Percentiles rank a stretch among this genome's conserved stretches.
These are phyloP conservation scores for Rhadinocentrus ornatus DNA, from an alignment of 2,797 vertebrate genomes.

Conservation along the genomic window DNA sequence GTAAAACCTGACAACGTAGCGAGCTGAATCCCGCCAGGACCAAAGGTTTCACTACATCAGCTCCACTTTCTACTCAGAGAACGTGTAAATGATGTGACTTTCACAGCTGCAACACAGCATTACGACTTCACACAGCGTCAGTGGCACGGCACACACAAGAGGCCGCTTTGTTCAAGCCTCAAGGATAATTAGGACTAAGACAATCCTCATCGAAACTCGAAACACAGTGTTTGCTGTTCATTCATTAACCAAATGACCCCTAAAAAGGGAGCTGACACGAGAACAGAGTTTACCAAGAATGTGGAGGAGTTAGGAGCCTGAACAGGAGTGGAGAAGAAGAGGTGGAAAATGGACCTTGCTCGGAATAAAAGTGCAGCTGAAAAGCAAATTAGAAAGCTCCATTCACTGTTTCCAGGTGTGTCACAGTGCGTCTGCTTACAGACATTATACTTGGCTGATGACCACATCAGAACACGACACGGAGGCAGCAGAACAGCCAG, in stretches of 20 bases:
- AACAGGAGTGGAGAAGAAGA: background rate
- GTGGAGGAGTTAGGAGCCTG: background rate
- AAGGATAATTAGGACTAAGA: background rate
- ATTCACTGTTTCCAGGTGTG: slow-evolving; percentile 70
- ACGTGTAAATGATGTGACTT: slow-evolving; percentile 4
- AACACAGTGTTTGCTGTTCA: background rate
- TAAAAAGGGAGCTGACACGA: background rate
- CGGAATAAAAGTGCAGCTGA: slow-evolving; percentile 45
- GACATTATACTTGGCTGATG: slow-evolving; percentile 14
- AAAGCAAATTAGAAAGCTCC: slow-evolving; percentile 22
- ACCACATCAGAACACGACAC: slow-evolving; percentile 11
- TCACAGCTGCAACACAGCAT: slow-evolving; percentile 6
- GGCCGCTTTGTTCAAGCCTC: background rate
- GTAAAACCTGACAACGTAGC: background rate
- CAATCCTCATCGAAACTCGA: background rate
- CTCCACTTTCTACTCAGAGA: slow-evolving; percentile 20
- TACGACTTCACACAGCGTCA: background rate
- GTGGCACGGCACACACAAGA: slow-evolving; percentile 14
- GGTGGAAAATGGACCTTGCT: slow-evolving; percentile 45
- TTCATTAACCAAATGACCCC: background rate
- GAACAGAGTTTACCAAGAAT: background rate
- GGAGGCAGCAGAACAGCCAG: slow-evolving; percentile 3
- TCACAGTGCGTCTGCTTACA: slow-evolving; percentile 17
- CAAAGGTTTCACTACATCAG: slow-evolving; percentile 15
- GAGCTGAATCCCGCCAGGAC: background rate